Base-by-base conservation (phyloP, 2,888 invertebrate genomes). In the Hydrotaea cyrtoneurina region DNA sequence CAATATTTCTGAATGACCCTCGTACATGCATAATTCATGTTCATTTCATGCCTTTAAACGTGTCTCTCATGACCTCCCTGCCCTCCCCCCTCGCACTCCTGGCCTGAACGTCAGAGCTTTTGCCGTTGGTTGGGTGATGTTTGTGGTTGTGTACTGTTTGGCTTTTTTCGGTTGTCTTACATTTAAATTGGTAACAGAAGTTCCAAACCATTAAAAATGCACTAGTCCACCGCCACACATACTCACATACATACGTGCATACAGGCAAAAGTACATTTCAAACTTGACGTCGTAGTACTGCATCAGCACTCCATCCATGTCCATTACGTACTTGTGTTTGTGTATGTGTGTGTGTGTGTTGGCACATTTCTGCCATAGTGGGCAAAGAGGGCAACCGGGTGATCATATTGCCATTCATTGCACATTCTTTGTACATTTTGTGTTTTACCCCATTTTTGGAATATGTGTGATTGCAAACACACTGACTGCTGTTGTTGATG, bases 361-460 rank as follows among this genome's bases (percentile, higher is more conserved):
- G n/a, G n/a, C n/a, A n/a, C n/a, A n/a, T n/a, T n/a, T n/a, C 31
- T 31, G 31, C 31, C 2, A 4, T 7, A 31, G 31, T 69, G 71
- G n/a, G 39, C 71, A 36, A 43, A 43, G 19, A 43, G 17, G 73
- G 57, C 72, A 17, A 17, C 50, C 23, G 72, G 57, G 66, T 21
- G n/a, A 76, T 71, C 74, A 78, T 64, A 78, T 84, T 84, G 78
- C 81, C 31, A n/a, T n/a, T n/a, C n/a, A n/a, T n/a, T n/a, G n/a
- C n/a, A n/a, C 75, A 81, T 84, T 78, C 78, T 75, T 81, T 78
- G 84, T 75, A 84, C 81, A 81, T 84, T 81, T 71, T 71, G 69
- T 50, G 15, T n/a, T 4, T 50, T n/a, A n/a, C 50, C 50, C 36
- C 62, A 31, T n/a, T 62, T 71, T 31, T 64, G 4, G 17, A 46